Conservation (phyloP, 2,113 vertebrate genomes). For the Urocynchramus pylzowi region DNA sequence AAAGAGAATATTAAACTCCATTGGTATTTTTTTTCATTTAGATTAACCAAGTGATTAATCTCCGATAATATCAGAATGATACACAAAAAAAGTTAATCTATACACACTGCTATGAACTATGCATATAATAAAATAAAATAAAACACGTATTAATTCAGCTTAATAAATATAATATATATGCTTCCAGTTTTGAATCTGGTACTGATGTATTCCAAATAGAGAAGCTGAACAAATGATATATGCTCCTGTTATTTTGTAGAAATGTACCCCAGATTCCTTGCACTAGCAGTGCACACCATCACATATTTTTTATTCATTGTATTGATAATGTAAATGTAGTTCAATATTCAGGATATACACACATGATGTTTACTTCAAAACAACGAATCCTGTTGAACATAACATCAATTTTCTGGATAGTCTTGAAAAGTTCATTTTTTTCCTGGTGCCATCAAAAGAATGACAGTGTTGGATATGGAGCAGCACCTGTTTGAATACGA, state of each 20-base stretch:
- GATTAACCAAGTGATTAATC: not conserved
- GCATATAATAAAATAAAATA: not conserved
- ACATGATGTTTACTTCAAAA: not conserved
- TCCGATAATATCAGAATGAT: not conserved
- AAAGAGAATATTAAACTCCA: not conserved
- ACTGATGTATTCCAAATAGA: not conserved
- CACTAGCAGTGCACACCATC: not conserved
- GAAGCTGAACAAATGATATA: not conserved
- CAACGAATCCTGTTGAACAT: not conserved
- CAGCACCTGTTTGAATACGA: not conserved
- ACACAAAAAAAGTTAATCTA: not conserved
- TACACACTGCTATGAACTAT: not conserved
- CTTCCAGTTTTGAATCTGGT: not conserved
- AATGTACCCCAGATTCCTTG: not conserved
- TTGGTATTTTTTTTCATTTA: not conserved
- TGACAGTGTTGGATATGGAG: not conserved
- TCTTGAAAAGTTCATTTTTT: not conserved
- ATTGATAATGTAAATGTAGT: not conserved
- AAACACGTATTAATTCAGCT: not conserved
- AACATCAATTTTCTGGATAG: not conserved
- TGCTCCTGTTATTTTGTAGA: not conserved
- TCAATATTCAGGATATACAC: not conserved
- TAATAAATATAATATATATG: not conserved
- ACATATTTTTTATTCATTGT: not conserved
- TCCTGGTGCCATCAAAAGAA: not conserved